Evolutionary conservation across 2,113 vertebrate species (phyloP).

Genomic region (Sceloporus undulatus): DNA sequence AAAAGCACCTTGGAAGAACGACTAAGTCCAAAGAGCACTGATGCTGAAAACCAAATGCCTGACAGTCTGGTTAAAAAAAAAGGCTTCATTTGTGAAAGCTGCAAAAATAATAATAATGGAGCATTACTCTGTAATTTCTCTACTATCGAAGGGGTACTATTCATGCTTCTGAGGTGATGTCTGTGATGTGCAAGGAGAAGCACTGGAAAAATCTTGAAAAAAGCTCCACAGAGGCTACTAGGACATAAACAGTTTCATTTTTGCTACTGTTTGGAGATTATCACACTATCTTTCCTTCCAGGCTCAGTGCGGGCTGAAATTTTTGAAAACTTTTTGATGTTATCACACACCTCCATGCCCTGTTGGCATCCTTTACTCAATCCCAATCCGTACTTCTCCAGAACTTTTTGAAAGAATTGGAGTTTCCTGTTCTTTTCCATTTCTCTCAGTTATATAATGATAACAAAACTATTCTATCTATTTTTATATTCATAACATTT

Average conservation of each 20-base stretch:
- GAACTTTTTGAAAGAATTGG: too few species aligned
- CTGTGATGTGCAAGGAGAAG: background rate
- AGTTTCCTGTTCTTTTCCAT: too few species aligned
- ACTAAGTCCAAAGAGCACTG: background rate
- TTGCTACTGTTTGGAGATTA: background rate
- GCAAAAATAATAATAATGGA: background rate
- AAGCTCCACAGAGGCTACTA: background rate
- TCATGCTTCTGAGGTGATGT: background rate
- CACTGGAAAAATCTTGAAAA: background rate
- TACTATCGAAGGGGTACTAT: background rate
- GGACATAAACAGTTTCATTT: background rate
- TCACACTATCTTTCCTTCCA: too few species aligned
- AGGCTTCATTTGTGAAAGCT: background rate
- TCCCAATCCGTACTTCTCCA: too few species aligned
- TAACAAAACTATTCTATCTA: too few species aligned
- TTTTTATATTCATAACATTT: too few species aligned
- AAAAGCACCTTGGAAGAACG: slow-evolving; percentile 22
- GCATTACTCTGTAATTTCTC: too few species aligned
- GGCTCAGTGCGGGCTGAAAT: too few species aligned
- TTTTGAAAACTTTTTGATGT: too few species aligned
- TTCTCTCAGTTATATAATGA: too few species aligned
- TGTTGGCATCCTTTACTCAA: too few species aligned
- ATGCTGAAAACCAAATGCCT: background rate
- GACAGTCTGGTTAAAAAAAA: background rate
- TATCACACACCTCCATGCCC: too few species aligned